These are phyloP conservation scores for Therioaphis trifolii DNA, from an alignment of 2,888 invertebrate species.

Conservation along the genomic window DNA sequence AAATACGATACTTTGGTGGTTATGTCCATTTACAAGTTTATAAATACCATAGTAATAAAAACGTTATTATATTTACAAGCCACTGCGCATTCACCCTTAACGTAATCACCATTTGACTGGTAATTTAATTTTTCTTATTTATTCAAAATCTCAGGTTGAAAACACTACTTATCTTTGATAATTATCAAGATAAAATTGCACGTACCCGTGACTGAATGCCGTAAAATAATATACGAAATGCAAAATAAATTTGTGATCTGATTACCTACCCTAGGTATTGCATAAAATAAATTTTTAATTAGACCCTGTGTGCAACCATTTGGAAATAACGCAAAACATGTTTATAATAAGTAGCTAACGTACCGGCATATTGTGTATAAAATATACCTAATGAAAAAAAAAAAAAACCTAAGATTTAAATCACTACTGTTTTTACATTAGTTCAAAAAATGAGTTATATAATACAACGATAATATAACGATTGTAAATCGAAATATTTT, in stretches of 20 bases:
- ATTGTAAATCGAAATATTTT: constrained; percentile 13
- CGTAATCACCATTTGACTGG: constrained; percentile 32
- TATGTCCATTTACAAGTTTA: constrained; percentile 24
- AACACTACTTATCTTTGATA: constrained; percentile 46
- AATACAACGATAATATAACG: not conserved
- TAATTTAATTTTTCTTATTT: constrained; percentile 59
- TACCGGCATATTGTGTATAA: not conserved
- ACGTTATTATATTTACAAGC: constrained; percentile 1
- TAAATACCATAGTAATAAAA: constrained; percentile 37
- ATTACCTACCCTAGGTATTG: constrained; percentile 48
- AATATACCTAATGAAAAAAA: not conserved
- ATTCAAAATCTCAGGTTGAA: constrained; percentile 44
- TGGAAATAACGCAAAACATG: constrained; percentile 13
- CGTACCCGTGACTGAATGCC: constrained; percentile 52
- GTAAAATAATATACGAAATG: constrained; percentile 49
- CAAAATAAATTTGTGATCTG: constrained; percentile 56
- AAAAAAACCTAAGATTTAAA: not conserved
- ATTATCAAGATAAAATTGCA: constrained; percentile 54
- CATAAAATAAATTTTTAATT: constrained; percentile 59
- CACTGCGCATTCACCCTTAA: not conserved
- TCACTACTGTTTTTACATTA: not conserved
- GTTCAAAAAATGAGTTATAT: too few species aligned
- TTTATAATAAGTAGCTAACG: constrained; percentile 32
- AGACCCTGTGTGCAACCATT: constrained; percentile 13
- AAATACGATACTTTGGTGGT: not conserved